A percentile compares a stretch with the other conserved stretches of the same genome.
Conservation (phyloP, 2,113 vertebrate species). For the Labeo rohita region DNA sequence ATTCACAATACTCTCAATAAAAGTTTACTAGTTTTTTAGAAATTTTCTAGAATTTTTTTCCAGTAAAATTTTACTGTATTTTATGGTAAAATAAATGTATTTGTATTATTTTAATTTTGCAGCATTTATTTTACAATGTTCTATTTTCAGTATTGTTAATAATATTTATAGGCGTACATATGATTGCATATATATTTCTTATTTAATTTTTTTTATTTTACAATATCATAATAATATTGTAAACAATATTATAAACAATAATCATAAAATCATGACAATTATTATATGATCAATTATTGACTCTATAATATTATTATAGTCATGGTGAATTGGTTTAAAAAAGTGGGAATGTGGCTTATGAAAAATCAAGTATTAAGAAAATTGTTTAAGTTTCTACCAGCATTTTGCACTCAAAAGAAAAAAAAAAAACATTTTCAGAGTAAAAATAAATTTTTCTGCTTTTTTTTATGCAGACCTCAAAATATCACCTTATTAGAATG, state of each 20-base stretch:
- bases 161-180: too few relatives aligned
- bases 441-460: too few relatives aligned
- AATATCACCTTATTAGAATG: too few relatives aligned
- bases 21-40: too few relatives aligned
- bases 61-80: too few relatives aligned
- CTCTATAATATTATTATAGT: background rate
- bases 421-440: too few relatives aligned
- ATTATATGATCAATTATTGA: background rate
- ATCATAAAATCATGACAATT: background rate
- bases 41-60: too few relatives aligned
- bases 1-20: too few relatives aligned
- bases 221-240: background rate
- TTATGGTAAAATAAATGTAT: background rate
- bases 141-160: background rate
- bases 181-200: background rate
- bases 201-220: background rate
- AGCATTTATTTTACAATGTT: background rate
- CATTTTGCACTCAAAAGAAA: too few relatives aligned
- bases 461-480: too few relatives aligned
- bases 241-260: background rate
- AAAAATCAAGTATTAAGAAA: background rate
- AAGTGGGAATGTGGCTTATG: background rate
- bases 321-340: background rate
- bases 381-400: background rate
- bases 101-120: background rate